Evolutionary conservation across 2,888 invertebrate species (phyloP), one percentile per base, ranked within the genome.

Genomic region (Lasioglossum figueresi): DNA sequence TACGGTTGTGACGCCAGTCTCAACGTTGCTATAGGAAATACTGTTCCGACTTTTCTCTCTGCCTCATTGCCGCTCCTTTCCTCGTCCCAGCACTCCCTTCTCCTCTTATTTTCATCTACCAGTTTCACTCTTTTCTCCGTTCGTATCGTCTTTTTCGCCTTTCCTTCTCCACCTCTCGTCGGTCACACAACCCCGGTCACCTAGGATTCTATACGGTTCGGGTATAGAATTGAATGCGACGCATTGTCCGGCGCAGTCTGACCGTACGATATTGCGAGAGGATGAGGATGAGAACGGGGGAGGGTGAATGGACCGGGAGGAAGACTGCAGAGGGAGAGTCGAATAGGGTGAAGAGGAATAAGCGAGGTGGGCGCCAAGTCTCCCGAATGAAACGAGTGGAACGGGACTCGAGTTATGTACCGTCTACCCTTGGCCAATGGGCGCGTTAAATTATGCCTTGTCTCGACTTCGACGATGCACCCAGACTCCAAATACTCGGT

Each of bases 161-260:
- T n/a, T 52, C 19, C 31, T 48, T 59, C 48, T 75, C 48, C 52
- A 5, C 40, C 37, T 66, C 59, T 27, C n/a, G 82, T 85, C 70
- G 82, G 71, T 82, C 77, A 52, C 81, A 71, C 83, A 80, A 88
- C 80, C 86, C 82, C 66, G 68, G 72, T 79, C 79, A 78, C 72
- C 79, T 48, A 85, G 87, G 76, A 84, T 88, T 81, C 88, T 83
- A 85, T 80, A 84, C 81, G 83, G 72, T 77, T 80, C 80, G 88
- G 84, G 89, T 89, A 88, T 87, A 91, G 92, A 93, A 94, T 94
- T 92, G 93, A 94, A 93, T 93, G 92, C 92, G 91, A 86, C 84
- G 92, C 92, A 94, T 94, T 94, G 94, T 94, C 92, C 92, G 89
- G 91, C 91, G 92, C 91, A 93, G 92, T 91, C 91, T 93, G 93